A percentile compares a stretch with the other conserved stretches of the same genome.
Evolutionary conservation across 2,888 invertebrate species (phyloP).

Genomic region (Pachycephus smyrnensis): DNA sequence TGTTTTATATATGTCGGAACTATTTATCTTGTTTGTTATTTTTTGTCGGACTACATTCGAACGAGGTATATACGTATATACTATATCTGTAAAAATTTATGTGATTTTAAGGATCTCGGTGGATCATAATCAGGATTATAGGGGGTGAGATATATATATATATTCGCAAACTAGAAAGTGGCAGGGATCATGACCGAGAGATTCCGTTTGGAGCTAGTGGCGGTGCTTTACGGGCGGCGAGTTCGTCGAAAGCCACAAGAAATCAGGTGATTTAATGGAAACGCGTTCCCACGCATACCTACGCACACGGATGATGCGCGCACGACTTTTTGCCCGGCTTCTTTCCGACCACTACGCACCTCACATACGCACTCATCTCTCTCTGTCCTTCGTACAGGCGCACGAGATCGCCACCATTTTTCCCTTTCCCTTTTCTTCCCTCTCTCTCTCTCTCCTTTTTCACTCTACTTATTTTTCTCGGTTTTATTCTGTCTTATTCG

Average conservation of each 20-base stretch:
- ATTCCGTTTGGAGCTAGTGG: slow-evolving; percentile 31
- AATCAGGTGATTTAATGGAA: slow-evolving; percentile 61
- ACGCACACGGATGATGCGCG: slow-evolving; percentile 26
- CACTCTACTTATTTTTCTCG: slow-evolving; percentile 22
- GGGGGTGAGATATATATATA: background rate
- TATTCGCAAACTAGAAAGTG: slow-evolving; percentile 32
- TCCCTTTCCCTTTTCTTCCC: slow-evolving; percentile 23
- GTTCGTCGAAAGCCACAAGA: slow-evolving; percentile 44
- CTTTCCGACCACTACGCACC: slow-evolving; percentile 22
- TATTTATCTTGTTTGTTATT: background rate
- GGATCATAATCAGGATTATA: background rate
- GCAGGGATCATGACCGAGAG: slow-evolving; percentile 53
- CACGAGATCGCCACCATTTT: background rate
- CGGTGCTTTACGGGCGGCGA: slow-evolving; percentile 37
- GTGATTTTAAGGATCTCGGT: background rate
- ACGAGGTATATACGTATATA: background rate
- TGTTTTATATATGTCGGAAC: background rate
- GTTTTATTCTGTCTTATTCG: slow-evolving; percentile 8
- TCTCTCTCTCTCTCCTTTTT: slow-evolving; percentile 33
- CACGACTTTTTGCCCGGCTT: slow-evolving; percentile 13
- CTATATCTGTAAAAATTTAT: background rate
- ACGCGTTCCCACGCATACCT: slow-evolving; percentile 60
- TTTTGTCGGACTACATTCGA: background rate
- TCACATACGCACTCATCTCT: slow-evolving; percentile 1
- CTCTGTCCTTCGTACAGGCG: slow-evolving; percentile 5